Evolutionary conservation across 1,140 invertebrate genomes (phyloP), one percentile per base, ranked within the genome.

Genomic region (Magallana angulata): DNA sequence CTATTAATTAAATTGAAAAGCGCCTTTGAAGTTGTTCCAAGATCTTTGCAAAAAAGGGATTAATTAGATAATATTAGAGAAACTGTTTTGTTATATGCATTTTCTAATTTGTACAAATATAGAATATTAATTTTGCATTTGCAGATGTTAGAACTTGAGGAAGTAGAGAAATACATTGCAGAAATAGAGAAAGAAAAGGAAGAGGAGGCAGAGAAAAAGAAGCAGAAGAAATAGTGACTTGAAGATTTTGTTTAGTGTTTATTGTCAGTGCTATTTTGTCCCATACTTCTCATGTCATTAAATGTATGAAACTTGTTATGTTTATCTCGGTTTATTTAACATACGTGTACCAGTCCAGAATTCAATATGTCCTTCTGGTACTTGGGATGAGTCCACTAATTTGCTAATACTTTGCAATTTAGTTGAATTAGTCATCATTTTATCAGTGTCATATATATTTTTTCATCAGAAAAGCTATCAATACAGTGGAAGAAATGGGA

Each of bases 161-260:
- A 97, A 81, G 98, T 99, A 90, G 98, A 98, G 85, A 96, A 97
- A 90, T 98, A 98, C 95, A 98, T 99, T 7, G 96, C 96, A 80
- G 97, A 98, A 93, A 99, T 99, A 92, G 98, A 99, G 94, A 99
- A 98, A 95, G 98, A 99, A 94, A 99, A 99, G 92, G 98, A 99
- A 95, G 98, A 98, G 92, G 98, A 99, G 94, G 98, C 98, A 58
- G 98, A 99, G 93, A 99, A 99, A 96, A 99, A 99, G 94, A 99
- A 99, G 94, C 97, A 98, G 92, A 99, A 98, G 96, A 94, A 93
- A 91, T 89, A 89, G 85, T 87, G 57, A 57, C 81, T 18, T 12
- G 5, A 57, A 12, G 1, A 30, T 76, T 76, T 36, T 76, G 11
- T 76, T 76, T 30, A 12, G 36, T 30, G 24, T 76, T 12, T 48